These are phyloP conservation scores for Polypedilum pembai DNA, from an alignment of 1,140 invertebrate genomes.

Conservation along the genomic window DNA sequence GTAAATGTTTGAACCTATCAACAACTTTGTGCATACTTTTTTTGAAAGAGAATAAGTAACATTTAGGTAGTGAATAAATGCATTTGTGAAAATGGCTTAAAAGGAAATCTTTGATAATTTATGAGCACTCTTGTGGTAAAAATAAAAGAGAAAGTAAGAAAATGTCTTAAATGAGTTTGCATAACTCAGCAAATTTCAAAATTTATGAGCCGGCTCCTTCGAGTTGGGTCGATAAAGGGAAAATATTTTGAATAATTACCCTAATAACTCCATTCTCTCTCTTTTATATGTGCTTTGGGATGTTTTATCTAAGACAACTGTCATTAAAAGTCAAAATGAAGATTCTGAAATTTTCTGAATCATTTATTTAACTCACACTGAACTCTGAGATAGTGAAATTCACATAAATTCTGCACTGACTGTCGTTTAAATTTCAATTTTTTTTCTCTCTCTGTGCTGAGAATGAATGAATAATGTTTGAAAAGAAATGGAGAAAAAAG, in stretches of 20 bases:
- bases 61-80: neutral
- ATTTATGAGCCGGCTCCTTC: neutral
- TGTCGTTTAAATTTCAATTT: neutral
- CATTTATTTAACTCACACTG: neutral
- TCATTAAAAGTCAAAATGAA: neutral
- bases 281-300: neutral
- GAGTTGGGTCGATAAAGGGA: neutral
- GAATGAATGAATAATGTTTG: neutral
- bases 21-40: neutral
- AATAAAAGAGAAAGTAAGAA: neutral
- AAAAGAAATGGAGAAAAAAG: neutral
- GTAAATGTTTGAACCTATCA: conserved; percentile 13
- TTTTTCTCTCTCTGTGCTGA: neutral
- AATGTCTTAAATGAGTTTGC: conserved; percentile 18
- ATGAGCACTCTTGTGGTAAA: neutral
- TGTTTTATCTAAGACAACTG: neutral
- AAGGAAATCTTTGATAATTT: neutral
- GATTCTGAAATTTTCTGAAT: neutral
- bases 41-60: neutral
- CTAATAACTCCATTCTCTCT: neutral
- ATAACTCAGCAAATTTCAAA: neutral
- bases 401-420: neutral
- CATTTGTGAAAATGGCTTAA: conserved; percentile 1
- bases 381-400: too few species aligned
- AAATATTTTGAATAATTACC: neutral